These are phyloP conservation scores for Carcharodon carcharias DNA, from an alignment of 2,797 vertebrate genomes.

Conservation along the genomic window DNA sequence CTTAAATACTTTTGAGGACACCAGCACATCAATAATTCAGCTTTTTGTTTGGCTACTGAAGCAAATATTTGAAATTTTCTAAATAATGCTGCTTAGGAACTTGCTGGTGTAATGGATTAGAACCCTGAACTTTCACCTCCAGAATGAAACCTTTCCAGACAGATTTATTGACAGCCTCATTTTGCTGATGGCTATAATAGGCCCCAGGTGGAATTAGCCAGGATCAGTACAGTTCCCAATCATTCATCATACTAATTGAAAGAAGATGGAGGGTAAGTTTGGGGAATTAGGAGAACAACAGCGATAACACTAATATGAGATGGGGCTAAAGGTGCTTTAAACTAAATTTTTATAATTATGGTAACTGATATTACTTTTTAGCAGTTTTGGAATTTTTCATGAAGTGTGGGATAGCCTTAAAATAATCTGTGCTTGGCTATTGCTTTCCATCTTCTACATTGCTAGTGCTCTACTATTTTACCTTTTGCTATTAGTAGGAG, in stretches of 20 bases:
- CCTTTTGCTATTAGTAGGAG: background rate
- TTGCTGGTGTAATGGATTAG: slow-evolving; percentile 27
- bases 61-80: background rate
- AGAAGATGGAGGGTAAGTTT: background rate
- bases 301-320: too few species aligned
- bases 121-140: slow-evolving; percentile 31
- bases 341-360: background rate
- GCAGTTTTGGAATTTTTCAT: background rate
- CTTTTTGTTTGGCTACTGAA: background rate
- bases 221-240: background rate
- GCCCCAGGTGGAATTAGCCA: slow-evolving; percentile 20
- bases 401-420: background rate
- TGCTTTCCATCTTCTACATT: background rate
- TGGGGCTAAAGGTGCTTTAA: background rate
- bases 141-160: background rate
- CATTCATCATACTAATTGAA: background rate
- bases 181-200: slow-evolving; percentile 26
- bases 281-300: background rate
- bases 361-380: background rate
- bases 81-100: background rate
- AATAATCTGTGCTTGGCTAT: background rate
- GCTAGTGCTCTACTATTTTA: background rate
- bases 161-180: background rate
- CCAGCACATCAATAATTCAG: slow-evolving; percentile 20
- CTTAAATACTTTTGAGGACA: slow-evolving; percentile 1